Base-by-base conservation (phyloP, 2,113 vertebrate species). In the Embiotoca jacksoni region DNA sequence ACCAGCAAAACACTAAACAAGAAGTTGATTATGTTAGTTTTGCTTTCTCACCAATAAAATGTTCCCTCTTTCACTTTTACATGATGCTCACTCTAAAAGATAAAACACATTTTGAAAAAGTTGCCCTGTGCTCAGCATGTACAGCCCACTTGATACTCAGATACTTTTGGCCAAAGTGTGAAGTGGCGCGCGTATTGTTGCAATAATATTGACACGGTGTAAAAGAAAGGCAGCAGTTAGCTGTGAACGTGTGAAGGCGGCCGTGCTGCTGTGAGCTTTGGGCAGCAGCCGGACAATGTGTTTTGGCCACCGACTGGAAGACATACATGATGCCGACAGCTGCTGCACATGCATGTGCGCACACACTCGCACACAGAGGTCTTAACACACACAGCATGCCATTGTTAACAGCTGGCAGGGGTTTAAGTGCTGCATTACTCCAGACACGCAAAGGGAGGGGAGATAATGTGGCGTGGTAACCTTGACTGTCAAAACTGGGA, bases 331-430 rank as follows among this genome's bases (percentile, higher is more conserved):
- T 68, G 78, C 50, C 49, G n/a, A 61, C 91, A 91, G 90, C 89
- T 91, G 91, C 77, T 55, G 84, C 73, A 71, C 80, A 82, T 75
- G 78, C 65, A 79, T 60, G 75, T 47, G 55, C 64, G 30, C 57
- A 53, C 57, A 61, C 71, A 70, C 67, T 47, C 70, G 52, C 72
- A 58, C 59, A 64, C 70, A 63, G 75, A 58, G 64, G 74, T 79
- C 79, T 72, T 73, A 60, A 73, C 77, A 64, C 82, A 88, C 81
- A 91, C 88, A 91, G 88, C 72, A 23, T 84, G 87, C 83, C 75
- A 91, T 92, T 91, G 90, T 91, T 88, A 91, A 90, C 91, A 93
- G 86, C 91, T 92, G 90, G 87, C 86, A 72, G 89, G 74, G 80
- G 71, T 86, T 90, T 89, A 81, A 88, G 71, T 75, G 86, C 82